Conservation (phyloP, 1,140 invertebrate species). For the Halictus rubicundus region DNA sequence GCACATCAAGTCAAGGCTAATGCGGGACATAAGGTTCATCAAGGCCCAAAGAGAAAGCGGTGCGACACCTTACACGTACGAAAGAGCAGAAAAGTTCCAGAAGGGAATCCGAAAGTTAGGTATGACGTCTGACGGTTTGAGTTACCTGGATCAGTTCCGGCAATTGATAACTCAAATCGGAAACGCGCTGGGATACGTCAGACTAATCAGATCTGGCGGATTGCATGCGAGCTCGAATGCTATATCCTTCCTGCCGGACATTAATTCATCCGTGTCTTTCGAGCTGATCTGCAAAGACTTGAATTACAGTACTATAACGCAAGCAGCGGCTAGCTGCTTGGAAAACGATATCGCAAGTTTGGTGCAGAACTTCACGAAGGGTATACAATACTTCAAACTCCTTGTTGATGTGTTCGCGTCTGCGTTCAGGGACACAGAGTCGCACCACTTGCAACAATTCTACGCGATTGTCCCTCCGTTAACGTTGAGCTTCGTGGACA, state of each 20-base stretch:
- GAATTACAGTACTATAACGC: constrained; percentile 82
- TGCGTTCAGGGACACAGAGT: constrained; percentile 92
- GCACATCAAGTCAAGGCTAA: constrained; percentile 96
- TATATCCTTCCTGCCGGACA: constrained; percentile 93
- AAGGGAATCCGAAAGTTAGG: constrained; percentile 95
- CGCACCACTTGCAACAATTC: constrained; percentile 96
- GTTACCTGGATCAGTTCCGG: constrained; percentile 96
- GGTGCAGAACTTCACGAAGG: constrained; percentile 93
- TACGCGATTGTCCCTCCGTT: constrained; percentile 96
- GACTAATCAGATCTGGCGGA: constrained; percentile 96
- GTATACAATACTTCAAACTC: constrained; percentile 97
- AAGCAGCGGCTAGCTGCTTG: constrained; percentile 86
- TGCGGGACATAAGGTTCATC: constrained; percentile 91
- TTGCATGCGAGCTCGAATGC: constrained; percentile 95
- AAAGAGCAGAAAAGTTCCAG: constrained; percentile 97
- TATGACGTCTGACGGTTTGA: constrained; percentile 89
- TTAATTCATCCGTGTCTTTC: constrained; percentile 87
- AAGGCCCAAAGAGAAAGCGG: constrained; percentile 78
- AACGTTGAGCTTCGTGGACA: constrained; percentile 97
- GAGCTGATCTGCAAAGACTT: constrained; percentile 82
- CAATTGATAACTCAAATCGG: constrained; percentile 96
- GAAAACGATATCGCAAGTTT: constrained; percentile 90
- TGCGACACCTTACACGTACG: constrained; percentile 86
- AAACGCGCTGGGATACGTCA: constrained; percentile 97
- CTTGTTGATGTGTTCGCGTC: constrained; percentile 96